Evolutionary conservation across 1,140 invertebrate genomes (phyloP), one percentile per base, ranked within the genome.

Genomic region (Cecropterus lyciades): DNA sequence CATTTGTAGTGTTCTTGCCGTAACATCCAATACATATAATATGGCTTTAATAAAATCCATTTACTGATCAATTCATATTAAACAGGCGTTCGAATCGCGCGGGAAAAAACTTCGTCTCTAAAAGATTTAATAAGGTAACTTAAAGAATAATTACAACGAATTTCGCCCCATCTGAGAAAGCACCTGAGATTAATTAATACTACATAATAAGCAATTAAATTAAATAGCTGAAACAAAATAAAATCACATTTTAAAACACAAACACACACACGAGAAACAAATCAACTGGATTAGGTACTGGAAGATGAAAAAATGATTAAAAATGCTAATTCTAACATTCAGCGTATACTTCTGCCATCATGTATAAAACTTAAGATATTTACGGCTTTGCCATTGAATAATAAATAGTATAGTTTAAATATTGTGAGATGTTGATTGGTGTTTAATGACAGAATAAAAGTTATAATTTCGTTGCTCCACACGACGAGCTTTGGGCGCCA

Each of bases 221-320:
- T 60, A 60, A 60, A 46, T 48, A 60, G 56, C 56, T 48, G 43
- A 60, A 60, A 60, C 56, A 60, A 60, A 60, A 60, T 60, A 48
- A 33, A 60, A 60, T 48, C 56, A 48, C 14, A 48, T 48, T 33
- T 10, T 20, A 24, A 65, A 65, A 56, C 65, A 57, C 65, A 67
- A 67, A 67, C 55, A 17, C 65, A 59, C 65, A 67, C 65, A 59
- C 55, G 48, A 37, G 14, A 60, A 51, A 40, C 33, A 67, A 59
- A 51, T 43, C 65, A 67, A 67, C 46, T 60, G 43, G 16, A 60
- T 60, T 60, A 46, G 14, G 43, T 33, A 66, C 37, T 67, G 65
- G 55, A 67, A 67, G 65, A 67, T 56, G 30, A 49, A n/a, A 49
- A 60, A 49, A 10, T 1, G 9, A 45, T 37, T 40, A 60, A 60